phyloP scores from a whole-genome alignment of 2,888 invertebrate species.

The Lithosia quadra region DNA sequence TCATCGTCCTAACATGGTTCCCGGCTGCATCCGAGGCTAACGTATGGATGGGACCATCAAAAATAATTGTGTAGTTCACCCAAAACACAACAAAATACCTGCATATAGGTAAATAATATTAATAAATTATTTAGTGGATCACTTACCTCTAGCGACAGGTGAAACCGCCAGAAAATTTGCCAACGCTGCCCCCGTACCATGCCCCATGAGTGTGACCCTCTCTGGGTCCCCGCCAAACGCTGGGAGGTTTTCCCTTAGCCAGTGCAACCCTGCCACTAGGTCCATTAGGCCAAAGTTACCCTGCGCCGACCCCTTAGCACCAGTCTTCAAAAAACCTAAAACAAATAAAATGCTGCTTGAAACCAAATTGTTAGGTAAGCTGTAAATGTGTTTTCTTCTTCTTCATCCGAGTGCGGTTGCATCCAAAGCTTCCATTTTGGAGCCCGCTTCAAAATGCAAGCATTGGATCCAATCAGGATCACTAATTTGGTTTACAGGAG shows the following conservation, averaged over 20 bases:
- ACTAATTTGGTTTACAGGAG: no score
- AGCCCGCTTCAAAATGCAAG: no score
- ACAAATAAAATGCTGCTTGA: conserved; percentile 40
- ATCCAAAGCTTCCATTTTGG: no score
- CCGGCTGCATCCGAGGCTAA: no score
- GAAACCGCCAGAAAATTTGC: conserved; percentile 98
- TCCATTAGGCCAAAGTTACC: conserved; percentile 97
- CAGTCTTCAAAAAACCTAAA: conserved; percentile 95
- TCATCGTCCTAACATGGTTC: no score
- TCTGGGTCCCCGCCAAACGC: conserved; percentile 98
- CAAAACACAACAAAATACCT: no score
- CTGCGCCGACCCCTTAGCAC: conserved; percentile 95
- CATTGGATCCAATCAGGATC: no score
- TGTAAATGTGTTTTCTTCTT: no score
- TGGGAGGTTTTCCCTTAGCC: conserved; percentile 97
- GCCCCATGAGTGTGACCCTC: conserved; percentile 97
- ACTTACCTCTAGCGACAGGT: conserved; percentile 96
- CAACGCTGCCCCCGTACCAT: conserved; percentile 98
- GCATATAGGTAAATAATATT: not conserved
- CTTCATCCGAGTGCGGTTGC: no score
- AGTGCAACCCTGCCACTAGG: conserved; percentile 97
- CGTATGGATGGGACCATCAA: no score
- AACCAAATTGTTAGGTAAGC: not conserved
- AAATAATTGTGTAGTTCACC: no score
- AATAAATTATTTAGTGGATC: not conserved